These are phyloP conservation scores for Arvicanthis niloticus DNA, from an alignment of 2,113 vertebrate genomes.

Conservation along the genomic window DNA sequence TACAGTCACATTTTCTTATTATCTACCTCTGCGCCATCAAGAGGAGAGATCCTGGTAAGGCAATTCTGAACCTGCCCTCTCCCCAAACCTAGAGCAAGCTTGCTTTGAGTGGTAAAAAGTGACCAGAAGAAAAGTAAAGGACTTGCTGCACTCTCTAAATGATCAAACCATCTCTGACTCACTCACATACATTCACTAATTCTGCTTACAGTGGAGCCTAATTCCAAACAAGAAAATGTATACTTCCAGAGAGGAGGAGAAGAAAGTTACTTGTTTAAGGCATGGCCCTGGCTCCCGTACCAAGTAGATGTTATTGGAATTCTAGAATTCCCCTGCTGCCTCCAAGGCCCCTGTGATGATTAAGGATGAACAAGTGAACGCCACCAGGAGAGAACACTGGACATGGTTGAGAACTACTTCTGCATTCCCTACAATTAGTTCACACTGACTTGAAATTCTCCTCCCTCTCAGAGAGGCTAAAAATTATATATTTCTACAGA, in stretches of 20 bases:
- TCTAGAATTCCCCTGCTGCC: not conserved
- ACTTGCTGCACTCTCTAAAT: not conserved
- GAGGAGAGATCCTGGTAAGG: not conserved
- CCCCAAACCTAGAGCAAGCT: not conserved
- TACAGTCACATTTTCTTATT: not conserved
- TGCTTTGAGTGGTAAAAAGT: not conserved
- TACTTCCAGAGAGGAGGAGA: not conserved
- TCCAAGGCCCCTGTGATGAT: not conserved
- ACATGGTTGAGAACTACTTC: slow-evolving; percentile 32
- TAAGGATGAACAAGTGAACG: not conserved
- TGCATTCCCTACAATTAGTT: slow-evolving; percentile 45
- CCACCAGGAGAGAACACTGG: not conserved
- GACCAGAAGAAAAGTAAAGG: not conserved
- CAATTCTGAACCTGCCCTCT: not conserved
- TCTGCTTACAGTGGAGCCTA: not conserved
- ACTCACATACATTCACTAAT: slow-evolving; percentile 1
- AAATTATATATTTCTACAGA: slow-evolving; percentile 64
- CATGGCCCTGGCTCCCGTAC: not conserved
- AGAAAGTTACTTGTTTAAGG: not conserved
- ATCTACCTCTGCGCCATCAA: not conserved
- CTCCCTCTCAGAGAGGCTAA: slow-evolving; percentile 51
- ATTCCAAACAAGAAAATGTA: not conserved
- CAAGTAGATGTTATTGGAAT: slow-evolving; percentile 8
- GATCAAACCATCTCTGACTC: not conserved
- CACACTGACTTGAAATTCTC: slow-evolving; percentile 61